These are phyloP conservation scores for Microplitis demolitor DNA, from an alignment of 1,140 invertebrate species.

Conservation along the genomic window DNA sequence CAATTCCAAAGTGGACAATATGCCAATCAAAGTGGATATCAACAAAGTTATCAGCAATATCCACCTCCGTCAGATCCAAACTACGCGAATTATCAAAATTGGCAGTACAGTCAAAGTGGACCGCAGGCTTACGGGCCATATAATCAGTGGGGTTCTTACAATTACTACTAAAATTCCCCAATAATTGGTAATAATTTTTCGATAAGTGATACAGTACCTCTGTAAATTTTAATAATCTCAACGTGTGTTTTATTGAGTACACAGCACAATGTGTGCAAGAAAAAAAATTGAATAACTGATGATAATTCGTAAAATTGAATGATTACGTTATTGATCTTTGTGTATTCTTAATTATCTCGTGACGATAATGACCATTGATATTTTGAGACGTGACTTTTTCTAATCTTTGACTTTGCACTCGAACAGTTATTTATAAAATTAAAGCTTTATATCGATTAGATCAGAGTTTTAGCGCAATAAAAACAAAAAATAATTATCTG, in stretches of 20 bases:
- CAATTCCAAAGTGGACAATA: slow-evolving; percentile 63
- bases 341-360: background rate
- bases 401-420: no score
- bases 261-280: background rate
- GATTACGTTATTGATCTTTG: background rate
- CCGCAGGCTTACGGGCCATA: slow-evolving; percentile 66
- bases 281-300: background rate
- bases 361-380: no score
- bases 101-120: slow-evolving; percentile 69
- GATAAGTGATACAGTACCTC: slow-evolving; percentile 3
- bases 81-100: slow-evolving; percentile 69
- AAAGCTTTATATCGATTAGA: no score
- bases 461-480: no score
- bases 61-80: slow-evolving; percentile 63
- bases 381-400: no score
- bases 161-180: slow-evolving; percentile 56
- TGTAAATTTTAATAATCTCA: slow-evolving; percentile 13
- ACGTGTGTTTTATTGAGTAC: slow-evolving; percentile 3
- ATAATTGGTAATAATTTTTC: background rate
- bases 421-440: no score
- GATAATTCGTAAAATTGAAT: background rate
- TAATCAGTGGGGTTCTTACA: slow-evolving; percentile 70
- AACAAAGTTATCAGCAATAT: slow-evolving; percentile 69
- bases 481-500: no score
- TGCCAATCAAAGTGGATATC: slow-evolving; percentile 60